phyloP scores from a whole-genome alignment of 2,888 invertebrate genomes.

The Drosophila atroscutellata region DNA sequence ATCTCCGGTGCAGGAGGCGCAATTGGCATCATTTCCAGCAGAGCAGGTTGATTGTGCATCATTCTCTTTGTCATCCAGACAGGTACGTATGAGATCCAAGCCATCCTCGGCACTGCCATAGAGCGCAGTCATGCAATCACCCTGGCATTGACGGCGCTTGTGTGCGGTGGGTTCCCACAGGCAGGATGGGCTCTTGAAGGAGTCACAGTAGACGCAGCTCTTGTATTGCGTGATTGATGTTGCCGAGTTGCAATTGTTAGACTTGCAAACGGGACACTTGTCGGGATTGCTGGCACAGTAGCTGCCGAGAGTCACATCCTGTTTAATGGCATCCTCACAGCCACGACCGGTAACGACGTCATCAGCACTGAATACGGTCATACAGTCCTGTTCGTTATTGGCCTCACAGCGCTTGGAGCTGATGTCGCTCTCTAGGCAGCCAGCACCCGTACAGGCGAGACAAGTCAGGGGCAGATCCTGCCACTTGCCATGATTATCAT shows the following conservation, averaged over 20 bases:
- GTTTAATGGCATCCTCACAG: constrained; percentile 72
- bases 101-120: constrained; percentile 64
- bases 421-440: constrained; percentile 47
- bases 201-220: constrained; percentile 81
- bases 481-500: constrained; percentile 83
- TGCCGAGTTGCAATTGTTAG: constrained; percentile 82
- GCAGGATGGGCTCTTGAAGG: constrained; percentile 67
- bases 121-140: constrained; percentile 81
- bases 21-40: constrained; percentile 51
- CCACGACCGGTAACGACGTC: constrained; percentile 75
- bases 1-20: constrained; percentile 64
- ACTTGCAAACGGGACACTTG: constrained; percentile 80
- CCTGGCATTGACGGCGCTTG: constrained; percentile 75
- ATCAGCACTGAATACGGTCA: constrained; percentile 71
- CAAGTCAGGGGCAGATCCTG: constrained; percentile 83
- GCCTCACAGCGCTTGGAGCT: constrained; percentile 54
- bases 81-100: constrained; percentile 79
- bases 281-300: constrained; percentile 63
- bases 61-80: constrained; percentile 81
- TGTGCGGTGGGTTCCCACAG: constrained; percentile 60
- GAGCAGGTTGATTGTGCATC: constrained; percentile 68
- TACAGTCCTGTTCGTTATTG: constrained; percentile 82
- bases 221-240: constrained; percentile 52
- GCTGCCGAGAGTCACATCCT: constrained; percentile 24
- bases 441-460: constrained; percentile 63